Evolutionary conservation across 1,140 invertebrate genomes (phyloP), one percentile per base, ranked within the genome.

Genomic region (Ostrea denselamellosa): DNA sequence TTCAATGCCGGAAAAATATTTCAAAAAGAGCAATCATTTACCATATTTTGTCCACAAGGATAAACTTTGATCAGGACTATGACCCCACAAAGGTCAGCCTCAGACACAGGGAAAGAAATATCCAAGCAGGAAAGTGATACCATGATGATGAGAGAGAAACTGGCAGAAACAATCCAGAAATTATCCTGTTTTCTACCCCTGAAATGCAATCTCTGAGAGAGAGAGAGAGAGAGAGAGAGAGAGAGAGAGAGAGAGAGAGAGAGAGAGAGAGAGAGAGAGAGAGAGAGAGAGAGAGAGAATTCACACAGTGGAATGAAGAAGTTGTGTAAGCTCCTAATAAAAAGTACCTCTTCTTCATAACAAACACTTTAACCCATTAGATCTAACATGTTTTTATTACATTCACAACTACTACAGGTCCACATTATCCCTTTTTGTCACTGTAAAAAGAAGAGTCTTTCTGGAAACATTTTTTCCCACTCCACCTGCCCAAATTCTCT

Each of bases 371-470:
- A 62, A 77, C 68, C 28, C 22, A 28, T 34, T 25, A 14, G 28
- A 34, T 34, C 28, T 34, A 28, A 77, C 68, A 12, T 10, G 2
- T 12, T 34, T 22, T 12, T 25, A 77, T 8, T 8, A 34, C 25
- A 28, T 77, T 34, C 28, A 28, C 28, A 28, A 77, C 68, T 25
- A 77, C 34, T 34, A 25, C 25, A 77, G 28, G 14, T 34, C 34
- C 10, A 77, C 68, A 77, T 34, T 77, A 77, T 77, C 68, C 28
- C 17, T 34, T 77, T 25, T 25, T 2, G 22, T 77, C 28, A 10
- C 28, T 77, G 68, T 77, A 77, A 77, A 77, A 9, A 77, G 28
- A 77, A 77, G 68, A 8, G 25, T 77, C 68, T 28, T 77, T 77
- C 28, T 28, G 68, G 68, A 77, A 77, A 77, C 68, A 77, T 14